Percentiles rank a stretch among this genome's conserved stretches.
These are phyloP conservation scores for Camponotus pennsylvanicus DNA, from an alignment of 1,140 invertebrate genomes.

Conservation along the genomic window DNA sequence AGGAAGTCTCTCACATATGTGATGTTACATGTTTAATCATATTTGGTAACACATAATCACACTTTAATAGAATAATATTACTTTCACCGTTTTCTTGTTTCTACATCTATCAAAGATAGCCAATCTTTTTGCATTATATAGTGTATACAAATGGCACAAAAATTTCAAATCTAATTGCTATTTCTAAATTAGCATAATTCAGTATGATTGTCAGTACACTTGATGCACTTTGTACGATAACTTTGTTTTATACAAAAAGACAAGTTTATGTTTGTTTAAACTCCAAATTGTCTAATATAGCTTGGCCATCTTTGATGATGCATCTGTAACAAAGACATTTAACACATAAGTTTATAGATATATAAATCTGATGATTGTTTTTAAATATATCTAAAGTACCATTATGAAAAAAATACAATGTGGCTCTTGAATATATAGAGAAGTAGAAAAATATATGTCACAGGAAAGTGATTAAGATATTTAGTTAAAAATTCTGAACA, in stretches of 20 bases:
- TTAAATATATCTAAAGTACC: slow-evolving; percentile 7
- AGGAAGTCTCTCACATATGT: background rate
- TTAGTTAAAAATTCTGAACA: background rate
- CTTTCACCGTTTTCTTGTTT: slow-evolving; percentile 44
- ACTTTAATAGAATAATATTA: slow-evolving; percentile 35
- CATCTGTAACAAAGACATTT: background rate
- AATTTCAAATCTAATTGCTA: background rate
- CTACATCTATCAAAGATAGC: background rate
- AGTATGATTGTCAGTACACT: background rate
- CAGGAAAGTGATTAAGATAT: slow-evolving; percentile 19
- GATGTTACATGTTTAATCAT: background rate
- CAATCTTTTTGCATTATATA: background rate
- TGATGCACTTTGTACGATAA: background rate
- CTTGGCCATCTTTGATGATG: slow-evolving; percentile 12
- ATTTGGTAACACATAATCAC: slow-evolving; percentile 20
- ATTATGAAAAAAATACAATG: slow-evolving; percentile 28
- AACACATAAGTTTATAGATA: background rate
- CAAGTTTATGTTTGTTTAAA: background rate
- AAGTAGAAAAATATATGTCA: slow-evolving; percentile 62
- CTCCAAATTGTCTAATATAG: background rate
- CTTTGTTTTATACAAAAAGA: background rate
- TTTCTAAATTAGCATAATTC: background rate
- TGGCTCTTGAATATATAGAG: slow-evolving; percentile 22
- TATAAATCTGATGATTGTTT: slow-evolving; percentile 13
- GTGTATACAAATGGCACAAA: background rate